Evolutionary conservation across 2,888 invertebrate genomes (phyloP).

Genomic region (Agriopis leucophaearia): DNA sequence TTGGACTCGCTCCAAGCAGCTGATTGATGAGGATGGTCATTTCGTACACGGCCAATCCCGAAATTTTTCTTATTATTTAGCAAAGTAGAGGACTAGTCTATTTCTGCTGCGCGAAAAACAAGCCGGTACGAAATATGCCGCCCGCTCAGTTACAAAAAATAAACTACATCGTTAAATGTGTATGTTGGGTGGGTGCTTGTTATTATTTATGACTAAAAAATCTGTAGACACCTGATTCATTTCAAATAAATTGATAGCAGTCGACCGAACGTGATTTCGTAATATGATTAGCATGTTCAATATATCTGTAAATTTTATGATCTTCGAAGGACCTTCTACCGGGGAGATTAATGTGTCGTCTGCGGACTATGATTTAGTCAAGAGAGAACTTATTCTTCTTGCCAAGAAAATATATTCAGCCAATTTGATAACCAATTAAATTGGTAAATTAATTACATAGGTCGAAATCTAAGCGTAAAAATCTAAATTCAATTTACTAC

Average conservation of each 20-base stretch:
- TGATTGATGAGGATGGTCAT: constrained; percentile 87
- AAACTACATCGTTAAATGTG: constrained; percentile 53
- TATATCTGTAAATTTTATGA: constrained; percentile 19
- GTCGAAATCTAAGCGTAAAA: no score
- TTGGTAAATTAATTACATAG: not conserved
- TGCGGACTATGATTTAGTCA: constrained; percentile 5
- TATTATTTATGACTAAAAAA: constrained; percentile 33
- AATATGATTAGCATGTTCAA: constrained; percentile 21
- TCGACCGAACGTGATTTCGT: constrained; percentile 16
- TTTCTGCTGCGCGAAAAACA: constrained; percentile 84
- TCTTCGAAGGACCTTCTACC: constrained; percentile 18
- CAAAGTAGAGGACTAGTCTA: constrained; percentile 83
- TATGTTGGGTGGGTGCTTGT: constrained; percentile 40
- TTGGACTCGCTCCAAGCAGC: constrained; percentile 84
- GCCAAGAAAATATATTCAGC: constrained; percentile 6
- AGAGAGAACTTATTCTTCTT: constrained; percentile 4
- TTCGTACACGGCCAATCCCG: constrained; percentile 86
- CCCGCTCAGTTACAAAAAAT: constrained; percentile 63
- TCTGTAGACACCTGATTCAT: constrained; percentile 30
- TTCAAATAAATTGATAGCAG: constrained; percentile 30
- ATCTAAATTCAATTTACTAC: not conserved
- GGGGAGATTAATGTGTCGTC: constrained; percentile 21
- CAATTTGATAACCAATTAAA: not conserved
- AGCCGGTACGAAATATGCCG: constrained; percentile 76
- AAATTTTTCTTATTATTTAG: constrained; percentile 86